Evolutionary conservation across 2,888 invertebrate genomes (phyloP), one percentile per base, ranked within the genome.

Genomic region (Epirrita christyi): DNA sequence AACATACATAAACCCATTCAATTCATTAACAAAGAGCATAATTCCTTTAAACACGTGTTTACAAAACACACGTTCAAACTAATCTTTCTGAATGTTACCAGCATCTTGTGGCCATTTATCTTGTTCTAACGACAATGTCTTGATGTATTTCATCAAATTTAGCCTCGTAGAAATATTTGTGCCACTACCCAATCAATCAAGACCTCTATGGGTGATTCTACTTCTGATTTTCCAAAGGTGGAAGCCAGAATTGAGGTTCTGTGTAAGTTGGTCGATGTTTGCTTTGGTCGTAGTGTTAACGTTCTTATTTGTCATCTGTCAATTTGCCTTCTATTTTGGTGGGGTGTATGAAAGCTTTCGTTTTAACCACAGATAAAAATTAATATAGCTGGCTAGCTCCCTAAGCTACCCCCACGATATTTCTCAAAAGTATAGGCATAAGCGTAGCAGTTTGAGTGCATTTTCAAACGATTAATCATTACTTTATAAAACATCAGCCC

Each of bases 231-330:
- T n/a, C 15, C 27, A 37, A 42, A 55, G 42, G 14, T 27, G 37
- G 28, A 27, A 21, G 40, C 49, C 49, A 55, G 46, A 32, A 32
- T 49, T 51, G 15, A 38, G 57, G 59, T 41, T 81, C 86, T 70
- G n/a, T 29, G 56, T 55, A 70, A 7, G 29, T 42, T 85, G 83
- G 88, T 73, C 51, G 43, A 52, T 55, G 67, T 67, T 67, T 80
- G 75, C 76, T 79, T 75, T 86, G 85, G 81, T 85, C 80, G 79
- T 74, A 75, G 88, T 88, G 88, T 85, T 88, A 90, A 88, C 86
- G 83, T 79, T 80, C 88, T 78, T 88, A 92, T 92, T 92, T 92
- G 90, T 92, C 91, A 91, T 87, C 88, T 90, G 91, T 92, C 91
- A 90, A 90, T 88, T 90, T 86, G 80, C 82, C 86, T 59, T 89